These are phyloP conservation scores for Actenoides lindsayi DNA, from an alignment of 2,113 vertebrate genomes.

Conservation along the genomic window DNA sequence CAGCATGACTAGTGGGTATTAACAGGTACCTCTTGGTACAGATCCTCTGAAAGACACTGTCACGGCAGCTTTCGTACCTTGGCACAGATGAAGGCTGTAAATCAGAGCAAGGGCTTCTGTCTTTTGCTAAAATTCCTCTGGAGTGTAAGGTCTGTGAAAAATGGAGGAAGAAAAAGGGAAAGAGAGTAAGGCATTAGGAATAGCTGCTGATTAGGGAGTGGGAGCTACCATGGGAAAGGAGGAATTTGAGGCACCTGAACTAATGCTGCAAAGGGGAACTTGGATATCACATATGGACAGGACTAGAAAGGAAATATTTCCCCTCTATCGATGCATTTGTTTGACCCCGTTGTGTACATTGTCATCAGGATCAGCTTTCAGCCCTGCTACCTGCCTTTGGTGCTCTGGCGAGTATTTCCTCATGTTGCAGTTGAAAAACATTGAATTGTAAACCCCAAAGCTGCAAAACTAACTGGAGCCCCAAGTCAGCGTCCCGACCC, in stretches of 20 bases:
- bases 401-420: neutral
- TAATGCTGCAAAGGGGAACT: neutral
- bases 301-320: neutral
- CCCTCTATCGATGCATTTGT: fast-evolving
- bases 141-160: neutral
- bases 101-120: neutral
- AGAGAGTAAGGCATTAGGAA: neutral
- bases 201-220: neutral
- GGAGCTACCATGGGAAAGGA: neutral
- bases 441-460: neutral
- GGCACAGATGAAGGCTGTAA: neutral
- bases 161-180: neutral
- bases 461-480: neutral
- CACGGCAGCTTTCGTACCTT: neutral
- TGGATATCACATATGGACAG: neutral
- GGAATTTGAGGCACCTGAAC: neutral
- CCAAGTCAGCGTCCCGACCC: fast-evolving
- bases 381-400: neutral
- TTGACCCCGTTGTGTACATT: neutral
- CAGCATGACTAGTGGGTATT: neutral
- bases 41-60: neutral
- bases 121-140: neutral
- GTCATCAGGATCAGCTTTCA: neutral
- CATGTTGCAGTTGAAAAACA: neutral
- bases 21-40: neutral